phyloP scores from a whole-genome alignment of 2,113 vertebrate species.

The Loxodonta africana region DNA sequence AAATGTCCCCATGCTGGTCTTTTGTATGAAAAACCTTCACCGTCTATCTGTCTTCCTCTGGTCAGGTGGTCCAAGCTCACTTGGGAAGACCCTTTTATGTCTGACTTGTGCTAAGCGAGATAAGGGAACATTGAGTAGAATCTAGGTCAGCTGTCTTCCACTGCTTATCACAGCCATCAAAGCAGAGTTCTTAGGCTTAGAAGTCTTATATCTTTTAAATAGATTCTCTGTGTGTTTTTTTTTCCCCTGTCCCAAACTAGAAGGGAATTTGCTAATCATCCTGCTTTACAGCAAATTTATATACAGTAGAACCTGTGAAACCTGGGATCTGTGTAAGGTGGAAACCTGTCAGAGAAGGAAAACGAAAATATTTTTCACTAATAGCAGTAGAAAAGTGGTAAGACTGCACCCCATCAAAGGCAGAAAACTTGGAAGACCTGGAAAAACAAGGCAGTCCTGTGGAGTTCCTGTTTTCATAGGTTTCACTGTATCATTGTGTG shows the following conservation, averaged over 20 bases:
- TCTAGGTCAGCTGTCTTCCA: constrained; percentile 64
- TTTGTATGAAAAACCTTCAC: constrained; percentile 20
- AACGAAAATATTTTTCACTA: background rate
- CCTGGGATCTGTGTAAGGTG: background rate
- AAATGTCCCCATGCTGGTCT: background rate
- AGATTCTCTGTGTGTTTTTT: constrained; percentile 2
- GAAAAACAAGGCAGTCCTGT: background rate
- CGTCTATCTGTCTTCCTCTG: background rate
- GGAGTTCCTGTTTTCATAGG: background rate
- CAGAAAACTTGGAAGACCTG: background rate
- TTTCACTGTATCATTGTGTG: background rate
- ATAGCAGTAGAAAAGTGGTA: background rate
- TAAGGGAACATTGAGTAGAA: constrained; percentile 56
- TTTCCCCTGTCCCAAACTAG: constrained; percentile 38
- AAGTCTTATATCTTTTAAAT: constrained; percentile 63
- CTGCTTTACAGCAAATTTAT: background rate
- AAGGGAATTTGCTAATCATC: constrained; percentile 28
- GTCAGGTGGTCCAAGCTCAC: background rate
- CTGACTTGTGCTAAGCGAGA: constrained; percentile 16
- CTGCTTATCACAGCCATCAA: constrained; percentile 60
- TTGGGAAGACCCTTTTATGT: constrained; percentile 47
- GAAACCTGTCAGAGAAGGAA: background rate
- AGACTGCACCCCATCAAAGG: background rate
- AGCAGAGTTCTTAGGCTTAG: constrained; percentile 64
- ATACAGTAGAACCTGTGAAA: background rate